phyloP scores from a whole-genome alignment of 2,113 vertebrate species.

The Gavialis gangeticus region DNA sequence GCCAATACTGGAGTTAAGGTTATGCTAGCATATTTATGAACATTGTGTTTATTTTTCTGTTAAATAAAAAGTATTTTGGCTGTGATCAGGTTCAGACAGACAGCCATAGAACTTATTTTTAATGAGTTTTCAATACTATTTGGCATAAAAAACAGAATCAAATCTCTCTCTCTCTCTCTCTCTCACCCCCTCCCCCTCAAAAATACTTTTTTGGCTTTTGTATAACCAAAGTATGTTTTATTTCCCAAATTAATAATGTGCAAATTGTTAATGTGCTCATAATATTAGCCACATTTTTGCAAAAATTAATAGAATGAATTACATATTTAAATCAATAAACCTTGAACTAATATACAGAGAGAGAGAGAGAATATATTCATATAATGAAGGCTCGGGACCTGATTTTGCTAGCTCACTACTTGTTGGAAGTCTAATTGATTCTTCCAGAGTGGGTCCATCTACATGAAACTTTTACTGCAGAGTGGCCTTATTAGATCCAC shows the following conservation, averaged over 20 bases:
- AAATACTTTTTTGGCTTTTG: background rate
- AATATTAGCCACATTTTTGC: background rate
- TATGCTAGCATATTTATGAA: background rate
- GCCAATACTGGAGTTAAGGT: background rate
- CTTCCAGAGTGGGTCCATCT: background rate
- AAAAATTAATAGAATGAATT: background rate
- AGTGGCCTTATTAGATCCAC: too few species aligned
- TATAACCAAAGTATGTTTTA: background rate
- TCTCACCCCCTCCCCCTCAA: rapidly evolving
- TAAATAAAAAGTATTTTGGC: background rate
- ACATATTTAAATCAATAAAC: background rate
- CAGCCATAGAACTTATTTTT: background rate
- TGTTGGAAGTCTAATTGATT: background rate
- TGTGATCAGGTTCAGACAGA: background rate
- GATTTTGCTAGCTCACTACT: rapidly evolving
- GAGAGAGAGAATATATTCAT: too few species aligned
- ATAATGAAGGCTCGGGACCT: background rate
- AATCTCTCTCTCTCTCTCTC: too few species aligned
- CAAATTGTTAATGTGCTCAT: background rate
- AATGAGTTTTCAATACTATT: background rate
- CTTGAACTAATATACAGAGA: background rate
- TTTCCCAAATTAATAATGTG: background rate
- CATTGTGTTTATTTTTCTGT: background rate
- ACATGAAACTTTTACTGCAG: too few species aligned
- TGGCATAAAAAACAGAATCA: background rate